These are phyloP conservation scores for Tinea pellionella DNA, from an alignment of 2,888 invertebrate genomes.

Conservation along the genomic window DNA sequence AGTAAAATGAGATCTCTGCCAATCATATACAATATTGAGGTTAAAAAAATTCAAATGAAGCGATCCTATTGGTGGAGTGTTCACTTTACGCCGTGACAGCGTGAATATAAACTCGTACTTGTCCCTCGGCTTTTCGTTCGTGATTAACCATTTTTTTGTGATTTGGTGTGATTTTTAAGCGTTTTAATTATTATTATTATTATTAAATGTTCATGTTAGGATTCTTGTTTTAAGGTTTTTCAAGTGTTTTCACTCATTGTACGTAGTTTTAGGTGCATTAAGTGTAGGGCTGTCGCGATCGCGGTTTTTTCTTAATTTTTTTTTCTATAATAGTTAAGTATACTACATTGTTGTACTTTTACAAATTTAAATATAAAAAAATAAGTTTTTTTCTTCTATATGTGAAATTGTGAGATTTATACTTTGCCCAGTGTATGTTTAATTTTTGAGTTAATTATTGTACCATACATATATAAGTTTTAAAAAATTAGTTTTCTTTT, in stretches of 20 bases:
- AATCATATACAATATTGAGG: too few species aligned
- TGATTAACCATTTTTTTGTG: conserved; percentile 28
- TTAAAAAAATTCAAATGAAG: too few species aligned
- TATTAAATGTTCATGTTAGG: not conserved
- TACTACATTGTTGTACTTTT: conserved; percentile 47
- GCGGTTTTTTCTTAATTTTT: conserved; percentile 31
- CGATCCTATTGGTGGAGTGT: too few species aligned
- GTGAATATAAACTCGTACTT: too few species aligned
- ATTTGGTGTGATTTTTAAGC: conserved; percentile 37
- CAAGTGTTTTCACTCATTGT: conserved; percentile 30
- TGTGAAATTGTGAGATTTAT: too few species aligned
- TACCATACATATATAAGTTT: not conserved
- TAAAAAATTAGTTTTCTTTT: not conserved
- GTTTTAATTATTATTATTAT: conserved; percentile 22
- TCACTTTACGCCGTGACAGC: too few species aligned
- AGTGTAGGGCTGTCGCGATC: conserved; percentile 39
- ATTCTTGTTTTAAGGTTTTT: too few species aligned
- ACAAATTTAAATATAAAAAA: conserved; percentile 27
- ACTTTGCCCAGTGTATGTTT: not conserved
- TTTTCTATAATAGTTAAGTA: conserved; percentile 51
- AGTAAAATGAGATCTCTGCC: too few species aligned
- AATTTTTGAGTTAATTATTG: not conserved
- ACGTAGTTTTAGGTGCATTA: not conserved
- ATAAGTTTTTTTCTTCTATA: not conserved
- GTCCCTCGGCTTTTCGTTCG: conserved; percentile 31